Evolutionary conservation across 2,113 vertebrate species (phyloP).

Genomic region (Panthera uncia): DNA sequence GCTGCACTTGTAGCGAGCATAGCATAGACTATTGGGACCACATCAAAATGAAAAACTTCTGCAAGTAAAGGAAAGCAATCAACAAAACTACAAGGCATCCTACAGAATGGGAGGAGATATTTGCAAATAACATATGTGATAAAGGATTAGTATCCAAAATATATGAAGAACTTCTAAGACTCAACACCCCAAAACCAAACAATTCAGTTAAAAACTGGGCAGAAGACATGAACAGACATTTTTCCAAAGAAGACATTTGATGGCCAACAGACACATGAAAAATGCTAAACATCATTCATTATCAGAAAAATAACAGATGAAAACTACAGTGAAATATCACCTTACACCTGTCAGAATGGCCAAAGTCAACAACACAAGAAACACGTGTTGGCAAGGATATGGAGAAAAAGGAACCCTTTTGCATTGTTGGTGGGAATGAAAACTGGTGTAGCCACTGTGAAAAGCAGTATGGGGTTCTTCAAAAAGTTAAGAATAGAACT

Average conservation of each 20-base stretch:
- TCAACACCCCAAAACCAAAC: neutral
- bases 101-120: neutral
- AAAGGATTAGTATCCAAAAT: neutral
- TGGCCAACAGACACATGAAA: neutral
- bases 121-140: neutral
- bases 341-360: neutral
- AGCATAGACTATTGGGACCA: neutral
- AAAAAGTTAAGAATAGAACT: neutral
- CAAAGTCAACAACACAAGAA: neutral
- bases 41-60: neutral
- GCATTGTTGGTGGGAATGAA: neutral
- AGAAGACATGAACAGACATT: neutral
- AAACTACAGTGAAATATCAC: neutral
- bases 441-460: neutral
- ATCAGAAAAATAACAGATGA: neutral
- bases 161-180: neutral
- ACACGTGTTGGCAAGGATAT: neutral
- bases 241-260: neutral
- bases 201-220: neutral
- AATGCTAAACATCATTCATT: neutral
- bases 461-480: neutral
- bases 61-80: neutral
- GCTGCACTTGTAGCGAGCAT: neutral
- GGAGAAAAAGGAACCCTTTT: neutral
- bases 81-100: neutral